Evolutionary conservation across 2,888 invertebrate species (phyloP).

Genomic region (Nudaria mundana): DNA sequence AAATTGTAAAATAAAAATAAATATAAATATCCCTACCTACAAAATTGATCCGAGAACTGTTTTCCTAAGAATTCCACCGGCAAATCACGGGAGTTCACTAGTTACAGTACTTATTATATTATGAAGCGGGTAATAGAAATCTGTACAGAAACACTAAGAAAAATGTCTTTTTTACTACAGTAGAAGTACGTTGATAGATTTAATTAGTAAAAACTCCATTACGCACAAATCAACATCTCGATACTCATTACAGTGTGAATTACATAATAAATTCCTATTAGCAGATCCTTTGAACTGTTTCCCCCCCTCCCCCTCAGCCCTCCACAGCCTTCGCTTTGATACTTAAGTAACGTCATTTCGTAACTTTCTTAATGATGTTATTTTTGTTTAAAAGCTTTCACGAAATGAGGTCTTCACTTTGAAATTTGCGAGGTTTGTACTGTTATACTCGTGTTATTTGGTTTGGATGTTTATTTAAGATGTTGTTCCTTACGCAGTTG

Average conservation of each 20-base stretch:
- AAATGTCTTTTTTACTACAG: too few relatives aligned
- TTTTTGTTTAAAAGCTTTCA: slow-evolving; percentile 5
- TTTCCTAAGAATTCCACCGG: too few relatives aligned
- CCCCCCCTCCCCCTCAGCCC: not conserved
- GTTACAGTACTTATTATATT: too few relatives aligned
- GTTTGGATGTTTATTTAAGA: not conserved
- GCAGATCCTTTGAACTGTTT: slow-evolving; percentile 7
- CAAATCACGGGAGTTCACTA: too few relatives aligned
- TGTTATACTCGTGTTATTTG: not conserved
- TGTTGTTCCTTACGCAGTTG: not conserved
- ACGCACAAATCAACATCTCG: slow-evolving; percentile 10
- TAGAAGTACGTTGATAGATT: not conserved
- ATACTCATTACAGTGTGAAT: slow-evolving; percentile 12
- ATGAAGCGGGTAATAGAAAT: too few relatives aligned
- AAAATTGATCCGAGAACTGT: too few relatives aligned
- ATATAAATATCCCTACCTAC: too few relatives aligned
- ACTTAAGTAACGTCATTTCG: slow-evolving; percentile 1
- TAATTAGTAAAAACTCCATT: slow-evolving; percentile 1
- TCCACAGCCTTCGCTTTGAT: slow-evolving; percentile 1
- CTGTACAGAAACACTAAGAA: too few relatives aligned
- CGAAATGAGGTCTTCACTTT: slow-evolving; percentile 3
- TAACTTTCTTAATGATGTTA: slow-evolving; percentile 8
- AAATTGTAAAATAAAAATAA: too few relatives aligned
- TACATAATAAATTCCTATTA: slow-evolving; percentile 12
- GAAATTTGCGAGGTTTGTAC: not conserved